phyloP scores from a whole-genome alignment of 2,888 invertebrate genomes.

The Diadegma fenestrale region DNA sequence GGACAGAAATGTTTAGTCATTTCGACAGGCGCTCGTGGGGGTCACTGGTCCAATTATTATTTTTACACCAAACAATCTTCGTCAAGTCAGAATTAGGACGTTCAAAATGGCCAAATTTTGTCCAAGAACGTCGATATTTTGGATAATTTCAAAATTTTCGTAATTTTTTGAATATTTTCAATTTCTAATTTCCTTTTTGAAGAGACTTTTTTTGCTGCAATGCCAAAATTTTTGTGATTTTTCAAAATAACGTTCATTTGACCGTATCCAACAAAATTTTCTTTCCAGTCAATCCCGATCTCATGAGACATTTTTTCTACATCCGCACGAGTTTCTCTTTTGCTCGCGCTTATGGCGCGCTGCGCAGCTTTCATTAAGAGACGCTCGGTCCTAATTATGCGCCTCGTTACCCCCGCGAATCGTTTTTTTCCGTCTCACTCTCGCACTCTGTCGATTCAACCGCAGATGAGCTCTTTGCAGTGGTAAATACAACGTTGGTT shows the following conservation, averaged over 20 bases:
- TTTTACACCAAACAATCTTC: background rate
- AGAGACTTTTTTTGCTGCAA: too few species aligned
- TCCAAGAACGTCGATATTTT: too few species aligned
- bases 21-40: background rate
- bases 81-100: background rate
- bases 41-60: background rate
- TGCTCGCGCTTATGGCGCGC: slow-evolving; percentile 39
- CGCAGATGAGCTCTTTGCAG: slow-evolving; percentile 21
- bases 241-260: too few species aligned
- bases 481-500: slow-evolving; percentile 35
- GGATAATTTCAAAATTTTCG: too few species aligned
- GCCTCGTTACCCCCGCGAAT: slow-evolving; percentile 70
- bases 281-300: too few species aligned
- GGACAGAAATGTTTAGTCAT: background rate
- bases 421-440: slow-evolving; percentile 47
- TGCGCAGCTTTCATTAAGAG: slow-evolving; percentile 73
- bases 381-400: slow-evolving; percentile 73
- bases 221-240: too few species aligned
- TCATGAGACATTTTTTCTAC: background rate
- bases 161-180: too few species aligned
- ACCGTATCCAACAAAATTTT: too few species aligned
- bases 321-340: slow-evolving; percentile 17
- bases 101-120: background rate
- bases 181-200: too few species aligned
- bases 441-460: slow-evolving; percentile 34